These are phyloP conservation scores for Drosophila gunungcola DNA, from an alignment of 1,140 invertebrate species.

Conservation along the genomic window DNA sequence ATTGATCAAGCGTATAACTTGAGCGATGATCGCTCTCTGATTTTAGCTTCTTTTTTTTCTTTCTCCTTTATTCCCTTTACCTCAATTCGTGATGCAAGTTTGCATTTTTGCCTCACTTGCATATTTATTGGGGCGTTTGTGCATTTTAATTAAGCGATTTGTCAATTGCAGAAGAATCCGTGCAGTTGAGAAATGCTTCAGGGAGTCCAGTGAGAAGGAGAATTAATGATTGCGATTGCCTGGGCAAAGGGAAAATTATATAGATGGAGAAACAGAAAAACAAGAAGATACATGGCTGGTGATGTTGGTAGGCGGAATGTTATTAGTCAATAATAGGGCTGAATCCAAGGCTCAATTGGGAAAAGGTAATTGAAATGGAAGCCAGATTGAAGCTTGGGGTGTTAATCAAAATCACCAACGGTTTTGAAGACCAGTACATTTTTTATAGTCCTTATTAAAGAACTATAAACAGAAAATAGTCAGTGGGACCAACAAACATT, in stretches of 20 bases:
- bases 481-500: background rate
- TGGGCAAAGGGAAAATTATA: slow-evolving; percentile 39
- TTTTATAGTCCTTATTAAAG: too few relatives aligned
- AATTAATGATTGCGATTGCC: slow-evolving; percentile 38
- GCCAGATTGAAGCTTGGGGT: slow-evolving; percentile 15
- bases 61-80: slow-evolving; percentile 7
- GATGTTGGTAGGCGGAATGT: slow-evolving; percentile 26
- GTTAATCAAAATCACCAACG: slow-evolving; percentile 12
- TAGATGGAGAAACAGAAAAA: slow-evolving; percentile 9
- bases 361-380: slow-evolving; percentile 37
- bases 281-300: slow-evolving; percentile 14
- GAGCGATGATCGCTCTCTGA: slow-evolving; percentile 45
- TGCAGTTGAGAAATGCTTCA: slow-evolving; percentile 33
- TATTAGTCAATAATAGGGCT: slow-evolving; percentile 46
- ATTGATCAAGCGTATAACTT: slow-evolving; percentile 64
- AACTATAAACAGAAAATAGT: background rate
- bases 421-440: background rate
- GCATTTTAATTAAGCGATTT: slow-evolving; percentile 82
- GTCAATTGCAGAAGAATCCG: slow-evolving; percentile 54
- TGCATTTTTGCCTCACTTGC: slow-evolving; percentile 49
- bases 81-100: slow-evolving; percentile 19
- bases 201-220: slow-evolving; percentile 16
- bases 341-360: background rate
- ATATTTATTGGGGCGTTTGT: slow-evolving; percentile 82
- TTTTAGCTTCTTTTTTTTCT: slow-evolving; percentile 7